Conservation (phyloP, 2,797 vertebrate genomes). For the Bradypodion ventrale region DNA sequence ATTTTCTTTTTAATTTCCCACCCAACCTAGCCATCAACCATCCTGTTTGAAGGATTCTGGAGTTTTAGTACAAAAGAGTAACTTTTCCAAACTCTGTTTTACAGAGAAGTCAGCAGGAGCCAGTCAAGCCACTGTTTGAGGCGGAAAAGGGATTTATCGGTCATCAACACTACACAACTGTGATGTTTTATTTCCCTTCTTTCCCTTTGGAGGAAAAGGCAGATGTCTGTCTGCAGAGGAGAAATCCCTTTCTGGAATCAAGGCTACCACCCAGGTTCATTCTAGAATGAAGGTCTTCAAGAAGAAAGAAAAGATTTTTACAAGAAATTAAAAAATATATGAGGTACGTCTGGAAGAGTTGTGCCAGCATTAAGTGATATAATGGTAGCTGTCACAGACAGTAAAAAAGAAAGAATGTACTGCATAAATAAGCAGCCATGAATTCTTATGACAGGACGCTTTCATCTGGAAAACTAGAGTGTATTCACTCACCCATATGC, state of each 20-base stretch:
- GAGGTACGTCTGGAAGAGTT: constrained; percentile 1
- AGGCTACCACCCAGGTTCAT: not conserved
- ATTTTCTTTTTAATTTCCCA: too few species aligned
- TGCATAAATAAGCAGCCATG: not conserved
- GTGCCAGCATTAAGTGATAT: not conserved
- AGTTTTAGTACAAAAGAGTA: too few species aligned
- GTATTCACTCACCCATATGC: fast-evolving
- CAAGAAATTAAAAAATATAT: not conserved
- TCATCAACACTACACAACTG: not conserved
- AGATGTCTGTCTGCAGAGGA: not conserved
- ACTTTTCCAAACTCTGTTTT: not conserved
- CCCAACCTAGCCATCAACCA: too few species aligned
- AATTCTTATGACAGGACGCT: not conserved
- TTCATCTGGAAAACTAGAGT: not conserved
- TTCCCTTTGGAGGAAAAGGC: not conserved
- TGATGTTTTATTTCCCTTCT: not conserved
- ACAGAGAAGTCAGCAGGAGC: not conserved
- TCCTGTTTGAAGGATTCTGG: too few species aligned
- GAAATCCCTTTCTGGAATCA: not conserved
- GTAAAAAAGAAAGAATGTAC: constrained; percentile 3
- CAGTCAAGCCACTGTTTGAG: not conserved
- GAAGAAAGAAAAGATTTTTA: not conserved
- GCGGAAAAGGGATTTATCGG: not conserved
- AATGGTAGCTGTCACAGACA: not conserved
- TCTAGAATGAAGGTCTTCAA: not conserved